These are phyloP conservation scores for Perognathus longimembris DNA, from an alignment of 2,113 vertebrate species.

Conservation along the genomic window DNA sequence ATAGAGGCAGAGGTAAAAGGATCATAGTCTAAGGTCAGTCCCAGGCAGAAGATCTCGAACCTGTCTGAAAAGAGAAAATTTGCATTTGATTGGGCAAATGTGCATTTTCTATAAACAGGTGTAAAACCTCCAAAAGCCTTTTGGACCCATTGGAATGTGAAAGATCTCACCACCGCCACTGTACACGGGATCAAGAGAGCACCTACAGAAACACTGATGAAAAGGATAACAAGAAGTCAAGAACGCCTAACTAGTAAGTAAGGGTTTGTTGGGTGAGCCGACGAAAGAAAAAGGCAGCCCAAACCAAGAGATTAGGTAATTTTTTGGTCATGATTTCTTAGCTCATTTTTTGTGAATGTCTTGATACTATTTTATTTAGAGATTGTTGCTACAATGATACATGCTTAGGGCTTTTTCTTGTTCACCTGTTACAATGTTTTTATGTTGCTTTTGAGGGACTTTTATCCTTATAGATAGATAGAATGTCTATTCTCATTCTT, in stretches of 20 bases:
- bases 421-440: not conserved
- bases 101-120: constrained; percentile 67
- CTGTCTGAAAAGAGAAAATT: not conserved
- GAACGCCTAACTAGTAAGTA: constrained; percentile 62
- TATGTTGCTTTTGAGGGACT: not conserved
- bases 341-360: not conserved
- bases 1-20: no score
- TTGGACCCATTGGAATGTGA: constrained; percentile 77
- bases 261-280: not conserved
- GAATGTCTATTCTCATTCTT: constrained; percentile 30
- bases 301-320: not conserved
- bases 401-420: not conserved
- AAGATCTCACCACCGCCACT: constrained; percentile 45
- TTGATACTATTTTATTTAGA: not conserved
- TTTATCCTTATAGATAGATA: not conserved
- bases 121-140: constrained; percentile 70
- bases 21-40: no score
- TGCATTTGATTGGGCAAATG: constrained; percentile 11
- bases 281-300: not conserved
- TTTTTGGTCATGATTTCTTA: constrained; percentile 19
- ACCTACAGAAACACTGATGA: not conserved
- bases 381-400: not conserved
- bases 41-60: no score
- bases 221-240: not conserved
- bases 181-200: constrained; percentile 40